phyloP scores from a whole-genome alignment of 2,797 vertebrate species.

The Falco cherrug region DNA sequence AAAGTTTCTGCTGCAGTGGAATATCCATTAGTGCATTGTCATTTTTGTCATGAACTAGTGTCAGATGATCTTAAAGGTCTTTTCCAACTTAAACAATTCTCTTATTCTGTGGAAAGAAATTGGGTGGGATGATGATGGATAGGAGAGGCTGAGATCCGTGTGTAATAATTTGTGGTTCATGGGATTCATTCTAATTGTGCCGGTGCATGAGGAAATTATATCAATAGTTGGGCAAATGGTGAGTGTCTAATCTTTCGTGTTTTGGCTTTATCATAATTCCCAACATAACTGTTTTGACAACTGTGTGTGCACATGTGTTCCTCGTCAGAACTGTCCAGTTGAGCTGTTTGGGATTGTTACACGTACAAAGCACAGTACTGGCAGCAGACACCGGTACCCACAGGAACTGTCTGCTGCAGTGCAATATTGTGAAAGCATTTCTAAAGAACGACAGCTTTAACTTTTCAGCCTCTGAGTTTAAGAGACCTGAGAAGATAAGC shows the following conservation, averaged over 20 bases:
- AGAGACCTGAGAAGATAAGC: not conserved
- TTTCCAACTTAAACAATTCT: too few species aligned
- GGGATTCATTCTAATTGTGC: not conserved
- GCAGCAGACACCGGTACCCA: too few species aligned
- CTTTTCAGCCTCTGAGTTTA: not conserved
- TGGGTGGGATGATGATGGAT: not conserved
- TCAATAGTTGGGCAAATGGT: not conserved
- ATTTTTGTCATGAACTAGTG: not conserved
- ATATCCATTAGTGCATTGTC: not conserved
- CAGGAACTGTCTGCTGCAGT: not conserved
- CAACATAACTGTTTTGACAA: not conserved
- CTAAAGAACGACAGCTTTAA: not conserved
- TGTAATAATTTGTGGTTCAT: not conserved
- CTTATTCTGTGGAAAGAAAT: not conserved
- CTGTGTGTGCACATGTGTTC: not conserved
- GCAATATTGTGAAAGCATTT: not conserved
- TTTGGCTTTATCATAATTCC: not conserved
- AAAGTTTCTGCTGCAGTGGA: not conserved
- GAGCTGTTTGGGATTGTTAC: not conserved
- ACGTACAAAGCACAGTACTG: fast-evolving
- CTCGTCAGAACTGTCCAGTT: not conserved
- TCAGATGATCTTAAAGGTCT: too few species aligned
- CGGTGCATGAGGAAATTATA: not conserved
- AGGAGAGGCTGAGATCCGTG: not conserved
- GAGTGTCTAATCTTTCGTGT: not conserved